A percentile compares a stretch with the other conserved stretches of the same genome.
These are phyloP conservation scores for Micropoecilia bifurca DNA, from an alignment of 2,797 vertebrate genomes.

Conservation along the genomic window DNA sequence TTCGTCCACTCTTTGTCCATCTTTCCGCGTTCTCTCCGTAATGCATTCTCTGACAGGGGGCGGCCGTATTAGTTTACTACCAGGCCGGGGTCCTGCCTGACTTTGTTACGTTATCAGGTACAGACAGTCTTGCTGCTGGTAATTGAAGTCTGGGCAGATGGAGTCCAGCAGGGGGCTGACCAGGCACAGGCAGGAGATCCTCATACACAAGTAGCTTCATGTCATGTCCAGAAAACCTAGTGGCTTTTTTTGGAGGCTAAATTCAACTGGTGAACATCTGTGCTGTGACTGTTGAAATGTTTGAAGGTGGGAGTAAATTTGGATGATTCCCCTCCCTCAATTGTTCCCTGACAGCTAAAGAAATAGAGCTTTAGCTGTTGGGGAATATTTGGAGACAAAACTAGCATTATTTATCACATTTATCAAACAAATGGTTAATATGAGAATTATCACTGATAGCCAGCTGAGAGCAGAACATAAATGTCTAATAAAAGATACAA, in stretches of 20 bases:
- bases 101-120: slow-evolving; percentile 62
- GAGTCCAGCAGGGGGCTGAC: slow-evolving; percentile 37
- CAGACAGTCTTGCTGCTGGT: slow-evolving; percentile 33
- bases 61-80: slow-evolving; percentile 48
- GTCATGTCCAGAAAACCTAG: slow-evolving; percentile 14
- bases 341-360: background rate
- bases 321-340: background rate
- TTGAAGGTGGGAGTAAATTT: background rate
- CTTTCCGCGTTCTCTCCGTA: slow-evolving; percentile 68
- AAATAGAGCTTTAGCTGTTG: background rate
- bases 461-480: background rate
- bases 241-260: slow-evolving; percentile 20
- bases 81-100: slow-evolving; percentile 27
- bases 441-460: background rate
- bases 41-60: slow-evolving; percentile 66
- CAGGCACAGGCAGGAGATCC: background rate
- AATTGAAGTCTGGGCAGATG: slow-evolving; percentile 55
- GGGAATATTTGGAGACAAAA: background rate
- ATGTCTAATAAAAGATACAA: background rate
- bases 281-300: background rate
- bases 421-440: background rate
- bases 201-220: background rate
- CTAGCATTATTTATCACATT: background rate
- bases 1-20: slow-evolving; percentile 61
- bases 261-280: slow-evolving; percentile 20